Conservation (phyloP, 2,113 vertebrate species). For the Prionailurus bengalensis region DNA sequence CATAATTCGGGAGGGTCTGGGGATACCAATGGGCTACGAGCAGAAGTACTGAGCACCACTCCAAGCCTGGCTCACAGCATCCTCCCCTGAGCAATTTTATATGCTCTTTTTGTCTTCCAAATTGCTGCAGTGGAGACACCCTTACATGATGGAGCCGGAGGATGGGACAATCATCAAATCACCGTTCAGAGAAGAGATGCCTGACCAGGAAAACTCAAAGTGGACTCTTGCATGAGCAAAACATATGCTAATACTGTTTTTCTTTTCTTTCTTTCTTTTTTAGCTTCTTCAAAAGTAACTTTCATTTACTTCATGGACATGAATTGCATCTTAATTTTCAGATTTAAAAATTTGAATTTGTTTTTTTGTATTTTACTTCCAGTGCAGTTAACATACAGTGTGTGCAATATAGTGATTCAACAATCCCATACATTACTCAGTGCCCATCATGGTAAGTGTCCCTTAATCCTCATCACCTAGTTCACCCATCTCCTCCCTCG, state of each 20-base stretch:
- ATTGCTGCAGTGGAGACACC: background rate
- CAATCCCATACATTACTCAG: background rate
- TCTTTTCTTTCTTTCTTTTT: background rate
- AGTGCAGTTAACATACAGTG: background rate
- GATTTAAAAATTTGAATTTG: background rate
- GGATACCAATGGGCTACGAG: background rate
- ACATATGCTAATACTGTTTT: background rate
- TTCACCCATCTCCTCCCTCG: background rate
- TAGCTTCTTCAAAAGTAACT: background rate
- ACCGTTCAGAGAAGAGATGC: background rate
- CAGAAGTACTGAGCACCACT: background rate
- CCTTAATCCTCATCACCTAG: background rate
- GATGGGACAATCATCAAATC: background rate
- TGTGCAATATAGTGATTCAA: background rate
- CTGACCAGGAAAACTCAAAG: background rate
- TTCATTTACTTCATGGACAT: background rate
- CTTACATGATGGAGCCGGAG: background rate
- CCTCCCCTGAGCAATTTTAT: background rate
- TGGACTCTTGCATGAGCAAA: background rate
- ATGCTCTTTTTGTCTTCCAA: background rate
- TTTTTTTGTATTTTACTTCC: background rate
- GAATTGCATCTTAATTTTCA: background rate
- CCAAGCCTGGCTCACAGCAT: rapidly evolving
- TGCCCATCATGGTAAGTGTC: background rate
- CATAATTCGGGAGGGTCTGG: background rate